Evolutionary conservation across 2,888 invertebrate genomes (phyloP).

Genomic region (Leptopilina myrica): DNA sequence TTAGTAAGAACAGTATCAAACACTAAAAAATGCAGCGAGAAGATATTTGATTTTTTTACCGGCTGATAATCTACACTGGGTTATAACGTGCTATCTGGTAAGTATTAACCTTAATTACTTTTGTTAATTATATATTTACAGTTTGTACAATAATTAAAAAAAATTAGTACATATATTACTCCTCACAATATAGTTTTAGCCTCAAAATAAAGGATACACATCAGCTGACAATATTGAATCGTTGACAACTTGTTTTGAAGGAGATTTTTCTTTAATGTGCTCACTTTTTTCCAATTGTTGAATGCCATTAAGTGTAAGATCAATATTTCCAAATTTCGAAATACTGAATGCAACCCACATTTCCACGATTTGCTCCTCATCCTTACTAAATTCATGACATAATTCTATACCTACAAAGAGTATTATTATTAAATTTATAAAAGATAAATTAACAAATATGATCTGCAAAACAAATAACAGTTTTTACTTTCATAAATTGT

Average conservation of each 20-base stretch:
- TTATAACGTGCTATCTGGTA: too few relatives aligned
- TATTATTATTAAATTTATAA: too few relatives aligned
- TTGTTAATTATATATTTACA: too few relatives aligned
- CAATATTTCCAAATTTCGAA: slow-evolving; percentile 54
- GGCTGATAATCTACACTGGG: too few relatives aligned
- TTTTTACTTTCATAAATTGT: too few relatives aligned
- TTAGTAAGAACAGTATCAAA: too few relatives aligned
- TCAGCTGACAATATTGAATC: slow-evolving; percentile 30
- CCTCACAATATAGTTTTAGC: not conserved
- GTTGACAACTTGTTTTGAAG: not conserved
- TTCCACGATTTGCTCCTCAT: slow-evolving; percentile 68
- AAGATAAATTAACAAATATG: too few relatives aligned
- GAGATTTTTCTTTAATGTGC: slow-evolving; percentile 47
- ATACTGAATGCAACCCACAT: slow-evolving; percentile 70
- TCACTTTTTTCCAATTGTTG: slow-evolving; percentile 60
- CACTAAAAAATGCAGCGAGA: too few relatives aligned
- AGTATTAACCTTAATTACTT: too few relatives aligned
- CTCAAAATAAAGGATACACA: slow-evolving; percentile 57
- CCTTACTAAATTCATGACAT: slow-evolving; percentile 62
- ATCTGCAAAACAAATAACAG: too few relatives aligned
- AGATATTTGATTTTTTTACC: too few relatives aligned
- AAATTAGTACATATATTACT: not conserved
- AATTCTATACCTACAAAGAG: slow-evolving; percentile 66
- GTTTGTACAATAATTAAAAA: not conserved
- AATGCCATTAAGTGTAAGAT: slow-evolving; percentile 63